phyloP scores from a whole-genome alignment of 2,113 vertebrate species.

The Rhagologus leucostigma region DNA sequence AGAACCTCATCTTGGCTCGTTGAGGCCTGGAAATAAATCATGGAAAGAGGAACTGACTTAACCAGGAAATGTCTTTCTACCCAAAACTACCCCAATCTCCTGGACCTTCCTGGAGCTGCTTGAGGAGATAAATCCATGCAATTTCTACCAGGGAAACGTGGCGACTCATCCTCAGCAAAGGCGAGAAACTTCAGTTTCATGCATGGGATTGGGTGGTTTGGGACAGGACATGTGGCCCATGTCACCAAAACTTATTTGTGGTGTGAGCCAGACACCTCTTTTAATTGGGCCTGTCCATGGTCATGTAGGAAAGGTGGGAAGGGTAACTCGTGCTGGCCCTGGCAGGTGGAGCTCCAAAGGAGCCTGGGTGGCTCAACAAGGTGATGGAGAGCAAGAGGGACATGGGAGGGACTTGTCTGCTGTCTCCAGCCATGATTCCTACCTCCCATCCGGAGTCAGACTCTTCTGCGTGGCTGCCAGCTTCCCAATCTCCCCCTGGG shows the following conservation, averaged over 20 bases:
- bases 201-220: neutral
- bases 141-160: neutral
- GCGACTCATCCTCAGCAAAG: neutral
- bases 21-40: slow-evolving; percentile 74
- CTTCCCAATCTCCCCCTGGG: slow-evolving; percentile 88
- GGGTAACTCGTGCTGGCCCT: neutral
- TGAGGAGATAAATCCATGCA: neutral
- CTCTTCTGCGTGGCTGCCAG: slow-evolving; percentile 75
- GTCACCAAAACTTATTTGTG: accelerated
- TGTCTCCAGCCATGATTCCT: neutral
- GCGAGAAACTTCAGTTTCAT: neutral
- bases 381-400: neutral
- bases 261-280: neutral
- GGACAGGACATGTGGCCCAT: accelerated
- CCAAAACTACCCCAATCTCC: neutral
- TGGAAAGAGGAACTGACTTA: neutral
- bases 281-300: neutral
- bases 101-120: neutral
- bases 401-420: accelerated
- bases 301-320: neutral
- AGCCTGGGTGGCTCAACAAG: neutral
- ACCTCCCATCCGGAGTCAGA: slow-evolving; percentile 85
- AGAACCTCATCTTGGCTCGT: slow-evolving; percentile 91
- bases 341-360: neutral
- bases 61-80: neutral